Evolutionary conservation across 2,113 vertebrate genomes (phyloP), one percentile per base, ranked within the genome.

Genomic region (Thalassoma bifasciatum): DNA sequence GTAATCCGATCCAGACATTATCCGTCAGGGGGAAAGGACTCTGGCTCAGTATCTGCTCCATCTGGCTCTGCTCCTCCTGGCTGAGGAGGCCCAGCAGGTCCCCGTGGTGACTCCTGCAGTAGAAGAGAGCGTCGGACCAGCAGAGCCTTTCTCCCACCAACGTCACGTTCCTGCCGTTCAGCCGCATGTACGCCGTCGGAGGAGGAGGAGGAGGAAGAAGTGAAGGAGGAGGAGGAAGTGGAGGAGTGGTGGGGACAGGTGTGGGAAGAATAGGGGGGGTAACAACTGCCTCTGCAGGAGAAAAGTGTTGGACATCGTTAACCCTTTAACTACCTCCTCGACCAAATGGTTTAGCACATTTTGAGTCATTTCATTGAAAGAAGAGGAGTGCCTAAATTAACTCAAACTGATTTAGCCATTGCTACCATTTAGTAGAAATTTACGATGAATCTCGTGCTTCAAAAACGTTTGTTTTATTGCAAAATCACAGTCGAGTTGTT

Each of bases 91-190:
- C 64, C 2, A 72, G 53, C 62, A 84, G 76, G 46, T 72, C 72
- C 77, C 66, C 67, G 57, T 59, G 13, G 23, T 67, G 10, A 4
- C 6, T 17, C 24, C 75, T 30, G 4, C 70, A 83, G 75, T 56
- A 67, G 50, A 71, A 10, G 30, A 73, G 22, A 24, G 75, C 73
- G 1, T 79, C 72, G 3, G 62, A 53, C 68, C 77, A 77, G 59
- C 77, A 69, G 3, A 61, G 68, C 19, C 34, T 40, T 6, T 23
- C 1, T 23, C 58, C 77, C 30, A 84, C 77, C 38, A 72, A 0
- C 3, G 52, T 60, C 37, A 54, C 53, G 0, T 2, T 49, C 53
- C 59, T 69, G 68, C 26, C 59, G 2, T n/a, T n/a, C 40, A 77
- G 36, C 36, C 2, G 10, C 17, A 22, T 0, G 17, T 49, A 70